These are phyloP conservation scores for Scaptodrosophila latifasciaeformis DNA, from an alignment of 2,888 invertebrate genomes.

Conservation along the genomic window DNA sequence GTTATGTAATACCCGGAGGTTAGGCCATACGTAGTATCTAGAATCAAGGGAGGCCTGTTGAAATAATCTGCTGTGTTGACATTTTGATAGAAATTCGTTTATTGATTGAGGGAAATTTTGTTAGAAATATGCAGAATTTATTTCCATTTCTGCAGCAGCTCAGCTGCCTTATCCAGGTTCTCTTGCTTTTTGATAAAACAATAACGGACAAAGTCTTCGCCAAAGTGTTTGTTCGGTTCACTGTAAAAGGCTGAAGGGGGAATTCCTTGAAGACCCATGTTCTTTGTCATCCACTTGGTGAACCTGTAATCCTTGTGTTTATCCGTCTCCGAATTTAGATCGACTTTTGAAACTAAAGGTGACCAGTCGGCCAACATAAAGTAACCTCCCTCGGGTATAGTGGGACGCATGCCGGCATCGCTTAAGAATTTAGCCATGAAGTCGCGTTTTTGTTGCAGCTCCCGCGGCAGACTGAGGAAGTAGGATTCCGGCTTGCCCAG, in stretches of 20 bases:
- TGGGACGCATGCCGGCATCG: constrained; percentile 91
- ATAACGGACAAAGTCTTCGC: constrained; percentile 90
- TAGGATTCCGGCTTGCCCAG: constrained; percentile 87
- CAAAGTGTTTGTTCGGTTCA: constrained; percentile 84
- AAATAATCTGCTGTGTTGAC: background rate
- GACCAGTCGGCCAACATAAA: constrained; percentile 97
- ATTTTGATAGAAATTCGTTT: constrained; percentile 35
- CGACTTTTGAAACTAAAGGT: constrained; percentile 81
- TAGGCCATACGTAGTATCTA: constrained; percentile 20
- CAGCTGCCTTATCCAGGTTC: constrained; percentile 80
- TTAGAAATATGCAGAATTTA: constrained; percentile 18
- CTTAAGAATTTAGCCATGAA: constrained; percentile 83
- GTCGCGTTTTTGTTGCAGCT: constrained; percentile 87
- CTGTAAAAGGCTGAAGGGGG: constrained; percentile 97
- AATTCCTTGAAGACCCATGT: constrained; percentile 93
- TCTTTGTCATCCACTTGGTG: constrained; percentile 96
- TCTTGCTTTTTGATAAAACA: constrained; percentile 95
- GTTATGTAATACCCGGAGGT: constrained; percentile 48
- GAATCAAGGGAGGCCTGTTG: background rate
- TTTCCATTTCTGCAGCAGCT: constrained; percentile 80
- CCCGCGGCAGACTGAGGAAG: constrained; percentile 84
- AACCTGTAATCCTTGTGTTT: constrained; percentile 91
- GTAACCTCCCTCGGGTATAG: constrained; percentile 96
- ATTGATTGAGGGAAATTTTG: constrained; percentile 20
- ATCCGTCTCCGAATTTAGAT: constrained; percentile 82